Conservation (phyloP, 37 sponge, comb jelly and placozoan genomes). For the Ianthella basta region DNA sequence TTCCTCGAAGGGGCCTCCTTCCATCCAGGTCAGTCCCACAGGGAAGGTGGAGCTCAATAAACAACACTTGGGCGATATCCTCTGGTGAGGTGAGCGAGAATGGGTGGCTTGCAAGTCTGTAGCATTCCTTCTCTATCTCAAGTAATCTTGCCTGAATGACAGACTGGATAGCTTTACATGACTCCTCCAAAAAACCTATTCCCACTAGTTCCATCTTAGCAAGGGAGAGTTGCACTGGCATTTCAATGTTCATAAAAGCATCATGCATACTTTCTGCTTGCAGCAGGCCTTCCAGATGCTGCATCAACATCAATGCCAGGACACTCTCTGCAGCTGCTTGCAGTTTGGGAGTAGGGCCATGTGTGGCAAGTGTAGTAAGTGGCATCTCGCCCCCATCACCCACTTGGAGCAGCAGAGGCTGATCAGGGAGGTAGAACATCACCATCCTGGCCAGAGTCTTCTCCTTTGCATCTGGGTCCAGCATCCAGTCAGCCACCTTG, state of each 20-base stretch:
- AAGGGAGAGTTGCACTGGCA: constrained; percentile 69
- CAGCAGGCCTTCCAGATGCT: constrained; percentile 61
- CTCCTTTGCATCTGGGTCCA: constrained; percentile 82
- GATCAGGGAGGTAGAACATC: constrained; percentile 73
- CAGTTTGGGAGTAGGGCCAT: constrained; percentile 63
- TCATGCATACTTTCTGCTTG: constrained; percentile 60
- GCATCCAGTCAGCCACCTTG: constrained; percentile 87
- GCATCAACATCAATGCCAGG: constrained; percentile 68
- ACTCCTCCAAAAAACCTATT: constrained; percentile 75
- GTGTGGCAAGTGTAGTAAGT: constrained; percentile 67
- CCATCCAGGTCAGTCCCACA: constrained; percentile 15
- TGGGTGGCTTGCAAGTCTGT: constrained; percentile 55
- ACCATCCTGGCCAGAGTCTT: constrained; percentile 77
- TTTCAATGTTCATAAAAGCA: constrained; percentile 79
- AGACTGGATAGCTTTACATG: constrained; percentile 51
- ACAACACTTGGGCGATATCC: constrained; percentile 90
- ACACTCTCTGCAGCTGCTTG: constrained; percentile 68
- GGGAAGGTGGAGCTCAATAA: constrained; percentile 79
- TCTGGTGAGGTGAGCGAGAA: constrained; percentile 89
- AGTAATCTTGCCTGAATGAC: constrained; percentile 57
- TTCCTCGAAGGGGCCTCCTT: background rate
- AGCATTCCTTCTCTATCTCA: constrained; percentile 78
- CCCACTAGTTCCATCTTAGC: constrained; percentile 91
- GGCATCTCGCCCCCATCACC: constrained; percentile 42
- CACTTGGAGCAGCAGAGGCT: constrained; percentile 49